phyloP scores from a whole-genome alignment of 2,888 invertebrate species.

The Diogma glabrata region DNA sequence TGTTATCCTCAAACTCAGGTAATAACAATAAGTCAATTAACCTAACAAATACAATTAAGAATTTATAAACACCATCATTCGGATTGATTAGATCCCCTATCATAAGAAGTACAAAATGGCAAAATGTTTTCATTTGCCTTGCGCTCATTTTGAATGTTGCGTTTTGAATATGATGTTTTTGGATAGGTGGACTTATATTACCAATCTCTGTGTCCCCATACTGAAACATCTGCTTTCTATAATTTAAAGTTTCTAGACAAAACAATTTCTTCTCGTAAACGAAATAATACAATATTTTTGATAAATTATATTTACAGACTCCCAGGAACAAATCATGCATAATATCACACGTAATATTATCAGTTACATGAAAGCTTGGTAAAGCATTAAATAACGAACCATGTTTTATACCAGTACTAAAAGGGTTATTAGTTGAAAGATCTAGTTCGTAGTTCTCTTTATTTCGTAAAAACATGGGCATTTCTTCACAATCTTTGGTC shows the following conservation, averaged over 20 bases:
- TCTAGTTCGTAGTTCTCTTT: too few species aligned
- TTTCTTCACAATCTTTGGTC: too few species aligned
- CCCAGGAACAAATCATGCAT: too few species aligned
- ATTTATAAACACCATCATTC: slow-evolving; percentile 2
- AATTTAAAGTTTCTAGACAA: slow-evolving; percentile 11
- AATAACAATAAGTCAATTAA: neutral
- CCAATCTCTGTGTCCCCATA: slow-evolving; percentile 8
- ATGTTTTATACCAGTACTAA: too few species aligned
- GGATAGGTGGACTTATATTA: slow-evolving; percentile 10
- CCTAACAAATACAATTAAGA: neutral
- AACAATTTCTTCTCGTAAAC: slow-evolving; percentile 10
- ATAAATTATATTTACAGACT: too few species aligned
- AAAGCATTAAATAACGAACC: too few species aligned
- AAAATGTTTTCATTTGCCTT: slow-evolving; percentile 9
- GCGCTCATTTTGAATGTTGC: slow-evolving; percentile 12
- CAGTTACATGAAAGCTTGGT: too few species aligned
- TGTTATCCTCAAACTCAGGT: neutral
- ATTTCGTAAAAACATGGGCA: too few species aligned
- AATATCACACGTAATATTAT: too few species aligned
- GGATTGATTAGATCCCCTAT: slow-evolving; percentile 8
- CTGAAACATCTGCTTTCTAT: slow-evolving; percentile 13
- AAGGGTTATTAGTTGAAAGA: too few species aligned
- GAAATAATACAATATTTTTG: too few species aligned
- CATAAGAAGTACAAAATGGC: slow-evolving; percentile 8
- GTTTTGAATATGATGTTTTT: slow-evolving; percentile 9